Percentiles rank a stretch among this genome's conserved stretches.
phyloP scores from a whole-genome alignment of 2,113 vertebrate species.

The Gallinago jamesoni region DNA sequence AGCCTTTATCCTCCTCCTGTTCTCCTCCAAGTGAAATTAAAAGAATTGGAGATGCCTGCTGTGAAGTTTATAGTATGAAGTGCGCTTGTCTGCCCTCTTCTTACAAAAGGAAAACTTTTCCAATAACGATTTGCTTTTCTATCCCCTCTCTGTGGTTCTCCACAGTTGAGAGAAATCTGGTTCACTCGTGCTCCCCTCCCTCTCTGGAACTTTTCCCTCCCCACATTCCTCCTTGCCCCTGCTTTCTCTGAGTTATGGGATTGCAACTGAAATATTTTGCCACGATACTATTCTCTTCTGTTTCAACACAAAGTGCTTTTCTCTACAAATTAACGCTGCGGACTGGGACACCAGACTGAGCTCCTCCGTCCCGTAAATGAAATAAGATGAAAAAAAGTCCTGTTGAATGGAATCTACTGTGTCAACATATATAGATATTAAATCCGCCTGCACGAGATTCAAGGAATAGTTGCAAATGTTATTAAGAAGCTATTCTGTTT shows the following conservation, averaged over 20 bases:
- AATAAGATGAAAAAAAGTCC: not conserved
- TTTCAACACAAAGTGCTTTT: conserved; percentile 30
- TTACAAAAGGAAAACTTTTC: not conserved
- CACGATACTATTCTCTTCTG: not conserved
- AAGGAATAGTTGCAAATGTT: conserved; percentile 10
- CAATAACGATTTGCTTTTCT: conserved; percentile 1
- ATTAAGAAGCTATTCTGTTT: conserved; percentile 18
- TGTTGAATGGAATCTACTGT: conserved; percentile 6
- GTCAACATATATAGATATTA: conserved; percentile 36
- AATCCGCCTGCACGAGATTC: not conserved
- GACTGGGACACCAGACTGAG: not conserved
- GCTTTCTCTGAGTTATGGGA: not conserved
- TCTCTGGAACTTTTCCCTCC: not conserved
- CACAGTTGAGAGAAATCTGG: not conserved
- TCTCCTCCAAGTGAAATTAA: not conserved
- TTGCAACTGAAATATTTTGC: conserved; percentile 16
- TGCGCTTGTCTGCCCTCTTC: not conserved
- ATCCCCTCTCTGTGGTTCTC: not conserved
- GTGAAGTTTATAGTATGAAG: not conserved
- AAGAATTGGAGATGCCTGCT: not conserved
- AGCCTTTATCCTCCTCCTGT: not conserved
- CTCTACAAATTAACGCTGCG: not conserved
- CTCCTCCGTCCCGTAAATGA: not conserved
- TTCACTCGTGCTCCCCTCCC: not conserved
- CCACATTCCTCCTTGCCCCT: not conserved